Base-by-base conservation (phyloP, 1,140 invertebrate species). In the Drosophila miranda region DNA sequence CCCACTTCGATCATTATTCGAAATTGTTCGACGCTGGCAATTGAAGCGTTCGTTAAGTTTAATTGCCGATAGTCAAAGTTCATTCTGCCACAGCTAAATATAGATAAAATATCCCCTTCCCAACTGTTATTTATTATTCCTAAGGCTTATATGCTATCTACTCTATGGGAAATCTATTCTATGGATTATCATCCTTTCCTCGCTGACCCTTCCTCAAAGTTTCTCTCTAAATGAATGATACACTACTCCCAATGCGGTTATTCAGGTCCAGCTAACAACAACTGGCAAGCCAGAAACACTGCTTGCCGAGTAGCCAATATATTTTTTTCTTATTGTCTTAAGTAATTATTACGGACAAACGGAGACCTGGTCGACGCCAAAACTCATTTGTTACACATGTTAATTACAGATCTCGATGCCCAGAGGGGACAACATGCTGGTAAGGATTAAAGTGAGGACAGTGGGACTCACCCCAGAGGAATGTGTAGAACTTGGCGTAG, bases 391-490 rank as follows among this genome's bases (percentile, higher is more conserved):
- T 38, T 16, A 11, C 34, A 38, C 45, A 43, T 64, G 77, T 34
- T 79, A 75, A 70, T 71, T 64, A 48, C 19, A 38, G 34, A 14
- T 23, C 21, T 45, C 8, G 49, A 21, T 48, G 16, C 6, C 28
- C n/a, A 16, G 34, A 44, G 8, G 30, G 30, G 8, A 34, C 30
- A 34, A 2, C 30, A 34, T 34, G 30, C 8, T 4, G 11, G 11
- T 16, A 16, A 16, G 13, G 34, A 13, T 11, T 13, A 23, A 42
- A 34, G 23, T 5, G 34, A 26, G 16, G 7, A 63, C 50, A 58
- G 52, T 52, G 42, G 46, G 58, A 94, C 94, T 93, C 92, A 96
- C 95, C 94, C 93, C 95, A 96, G 54, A 95, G 69, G 46, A 92
- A 89, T 63, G 95, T 96, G 55, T 93, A 91, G 55, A 94, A 89